Evolutionary conservation across 2,888 invertebrate species (phyloP), one percentile per base, ranked within the genome.

Genomic region (Clivina fossor): DNA sequence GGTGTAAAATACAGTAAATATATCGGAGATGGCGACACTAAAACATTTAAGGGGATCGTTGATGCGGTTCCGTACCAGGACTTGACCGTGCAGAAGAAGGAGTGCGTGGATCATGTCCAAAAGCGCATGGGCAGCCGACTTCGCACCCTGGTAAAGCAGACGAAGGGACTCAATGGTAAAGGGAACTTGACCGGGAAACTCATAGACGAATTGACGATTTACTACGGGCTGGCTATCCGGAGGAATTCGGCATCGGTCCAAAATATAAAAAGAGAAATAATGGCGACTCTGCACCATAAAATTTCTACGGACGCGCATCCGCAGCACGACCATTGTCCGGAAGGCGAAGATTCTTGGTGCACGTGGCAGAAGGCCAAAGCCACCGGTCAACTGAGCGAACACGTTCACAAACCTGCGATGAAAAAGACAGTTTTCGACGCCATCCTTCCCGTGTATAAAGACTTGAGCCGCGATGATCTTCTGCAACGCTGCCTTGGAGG

Each of bases 201-300:
- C 24, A 46, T 46, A 32, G 32, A 46, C 32, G 46, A 46, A 46
- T 30, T 46, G 19, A 32, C 46, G 2, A 46, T 46, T 46, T 46
- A 46, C 32, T 46, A 46, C 33, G 56, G 48, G 18, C 30, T 56
- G 33, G 47, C 56, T 4, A 56, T 56, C n/a, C 37, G 56, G 26
- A 56, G 47, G 37, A 56, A 56, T 48, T 11, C 44, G 20, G 32
- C 58, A 55, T 56, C 50, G 16, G 48, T 61, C 11, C 51, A 57
- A 48, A 53, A 60, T 18, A 63, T 61, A 62, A 61, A 49, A 33
- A 61, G 58, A 22, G 61, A 37, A 13, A 58, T 62, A 28, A 37
- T 37, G 59, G 61, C 61, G 50, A 61, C 63, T 8, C 58, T 48
- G 18, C 37, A 60, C 40, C 61, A 60, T 41, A 56, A 57, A 44